Base-by-base conservation (phyloP, 2,888 invertebrate genomes). In the Diogma glabrata region DNA sequence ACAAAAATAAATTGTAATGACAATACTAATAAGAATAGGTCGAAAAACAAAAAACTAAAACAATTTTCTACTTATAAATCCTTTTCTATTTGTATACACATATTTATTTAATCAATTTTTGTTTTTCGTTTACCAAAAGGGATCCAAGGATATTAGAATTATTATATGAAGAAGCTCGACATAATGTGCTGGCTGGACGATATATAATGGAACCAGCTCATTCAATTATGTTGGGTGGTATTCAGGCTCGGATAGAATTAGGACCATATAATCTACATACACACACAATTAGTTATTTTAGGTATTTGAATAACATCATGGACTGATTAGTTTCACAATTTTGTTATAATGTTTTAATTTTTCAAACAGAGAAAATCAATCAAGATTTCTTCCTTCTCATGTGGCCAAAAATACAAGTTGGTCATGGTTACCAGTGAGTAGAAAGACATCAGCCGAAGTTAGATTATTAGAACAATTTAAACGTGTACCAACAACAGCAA, bases 131-230 rank as follows among this genome's bases (percentile, higher is more conserved):
- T 40, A 26, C n/a, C n/a, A 59, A 2, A 60, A 86, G 86, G 61
- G 89, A 92, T 64, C 84, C 85, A 55, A 82, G 84, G 60, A 82
- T 90, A 57, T 75, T 93, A 57, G 88, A 91, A 67, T 66, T 93
- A 49, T 69, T 95, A 3, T 95, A 92, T 65, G 90, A 92, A 62
- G 95, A 96, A 71, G 93, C 95, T 0, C 85, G 87, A 60, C 78
- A 81, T 60, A 88, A 94, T 67, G 87, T 96, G 28, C 74, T 95
- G 49, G 83, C 85, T 52, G 95, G 94, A 2, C 77, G 94, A 51
- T 96, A 95, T 67, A 89, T 94, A 0, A 83, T 94, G 65, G 90
- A 91, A 60, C 79, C 85, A 46, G 83, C 86, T 1, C 87, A 93
- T 63, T 91, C 90, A 46, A 82, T 93, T 40, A 87, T 87, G 78